Evolutionary conservation across 2,888 invertebrate genomes (phyloP), one percentile per base, ranked within the genome.

Genomic region (Anticlea derivata): DNA sequence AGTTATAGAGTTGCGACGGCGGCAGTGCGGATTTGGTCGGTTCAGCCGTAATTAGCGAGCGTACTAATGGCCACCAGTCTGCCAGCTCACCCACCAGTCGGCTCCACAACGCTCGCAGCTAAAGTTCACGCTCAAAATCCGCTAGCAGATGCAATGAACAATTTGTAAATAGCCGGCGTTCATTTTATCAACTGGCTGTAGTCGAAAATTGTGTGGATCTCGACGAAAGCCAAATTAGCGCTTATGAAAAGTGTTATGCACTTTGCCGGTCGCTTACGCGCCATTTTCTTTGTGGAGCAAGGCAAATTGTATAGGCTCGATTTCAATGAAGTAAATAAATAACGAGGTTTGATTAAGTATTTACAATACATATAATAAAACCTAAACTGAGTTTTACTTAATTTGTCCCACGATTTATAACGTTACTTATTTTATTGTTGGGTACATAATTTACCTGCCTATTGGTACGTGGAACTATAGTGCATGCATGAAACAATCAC

Each of bases 61-160:
- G 70, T 63, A 61, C 78, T 83, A 83, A 83, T 82, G 78, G 78
- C 68, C 64, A 58, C 61, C 71, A 73, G 73, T 70, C 78, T 38
- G 38, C 41, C 40, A 34, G 39, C 29, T 41, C 35, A 37, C 29
- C 41, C 34, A 23, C 34, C 52, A 48, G 52, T 53, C 52, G 44
- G 48, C 29, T 34, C 63, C 66, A 70, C 69, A 71, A 63, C 61
- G 60, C 55, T 49, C 65, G 34, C 53, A 58, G 63, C 54, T 64
- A 72, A 68, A 69, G 69, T 68, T 66, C 61, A 66, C 49, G 50
- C 55, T 47, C 55, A 61, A 65, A 72, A 67, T 67, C 62, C 63
- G 58, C 60, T 55, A 55, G 58, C 62, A 59, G 60, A 57, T 59
- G 53, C 62, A 64, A 57, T 46, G 54, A 66, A 64, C 54, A 63